These are phyloP conservation scores for Mayetiola destructor DNA, from an alignment of 2,888 invertebrate genomes.

Conservation along the genomic window DNA sequence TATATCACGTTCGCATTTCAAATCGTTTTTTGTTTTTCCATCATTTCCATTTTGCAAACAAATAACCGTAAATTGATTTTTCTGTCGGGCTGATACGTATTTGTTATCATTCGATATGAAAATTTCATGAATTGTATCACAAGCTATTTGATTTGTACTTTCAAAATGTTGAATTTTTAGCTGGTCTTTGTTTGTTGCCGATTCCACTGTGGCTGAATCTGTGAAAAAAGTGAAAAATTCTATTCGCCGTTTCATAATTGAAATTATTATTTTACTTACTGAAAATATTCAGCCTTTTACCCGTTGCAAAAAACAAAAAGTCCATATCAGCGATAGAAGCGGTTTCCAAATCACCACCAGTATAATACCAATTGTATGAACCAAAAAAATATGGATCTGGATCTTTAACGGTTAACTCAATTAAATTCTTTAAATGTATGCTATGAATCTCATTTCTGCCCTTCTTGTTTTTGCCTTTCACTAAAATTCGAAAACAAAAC, in stretches of 20 bases:
- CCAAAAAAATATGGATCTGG: conserved; percentile 6
- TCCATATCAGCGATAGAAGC: background rate
- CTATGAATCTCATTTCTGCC: background rate
- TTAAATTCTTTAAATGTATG: background rate
- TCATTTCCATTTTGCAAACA: conserved; percentile 4
- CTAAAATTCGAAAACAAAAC: background rate
- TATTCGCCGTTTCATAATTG: background rate
- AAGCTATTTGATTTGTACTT: background rate
- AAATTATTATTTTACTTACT: too few species aligned
- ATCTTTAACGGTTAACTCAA: background rate
- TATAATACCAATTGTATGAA: conserved; percentile 6
- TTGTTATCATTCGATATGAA: background rate
- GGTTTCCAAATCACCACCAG: background rate
- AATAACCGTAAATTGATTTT: background rate
- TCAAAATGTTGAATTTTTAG: background rate
- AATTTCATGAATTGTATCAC: conserved; percentile 3
- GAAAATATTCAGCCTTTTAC: background rate
- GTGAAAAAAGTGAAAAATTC: background rate
- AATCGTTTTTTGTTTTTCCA: background rate
- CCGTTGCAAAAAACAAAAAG: background rate
- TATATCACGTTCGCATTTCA: background rate
- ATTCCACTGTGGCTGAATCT: background rate
- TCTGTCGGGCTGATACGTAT: background rate
- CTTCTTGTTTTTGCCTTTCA: background rate
- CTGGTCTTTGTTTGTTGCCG: background rate